Conservation (phyloP, 2,888 invertebrate species). For the Apocheima hispidaria region DNA sequence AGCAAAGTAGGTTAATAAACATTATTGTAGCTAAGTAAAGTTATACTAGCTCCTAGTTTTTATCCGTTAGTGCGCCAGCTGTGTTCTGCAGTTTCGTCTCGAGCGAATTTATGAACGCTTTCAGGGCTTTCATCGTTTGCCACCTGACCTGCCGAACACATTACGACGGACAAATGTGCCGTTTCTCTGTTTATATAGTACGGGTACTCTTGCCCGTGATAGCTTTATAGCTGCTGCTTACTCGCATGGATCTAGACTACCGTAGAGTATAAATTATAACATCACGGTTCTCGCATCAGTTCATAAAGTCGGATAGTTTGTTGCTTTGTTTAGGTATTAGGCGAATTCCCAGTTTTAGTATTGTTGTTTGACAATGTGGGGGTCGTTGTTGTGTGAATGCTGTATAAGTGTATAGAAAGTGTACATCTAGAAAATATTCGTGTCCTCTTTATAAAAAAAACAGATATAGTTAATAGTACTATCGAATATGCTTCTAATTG, state of each 20-base stretch:
- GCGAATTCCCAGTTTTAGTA: not conserved
- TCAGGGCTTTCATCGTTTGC: slow-evolving; percentile 81
- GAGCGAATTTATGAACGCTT: slow-evolving; percentile 83
- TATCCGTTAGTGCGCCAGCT: slow-evolving; percentile 71
- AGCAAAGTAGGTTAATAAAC: slow-evolving; percentile 11
- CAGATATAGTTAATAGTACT: too few species aligned
- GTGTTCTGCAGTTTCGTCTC: slow-evolving; percentile 72
- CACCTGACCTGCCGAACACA: slow-evolving; percentile 81
- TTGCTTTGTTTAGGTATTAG: slow-evolving; percentile 4
- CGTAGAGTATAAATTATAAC: slow-evolving; percentile 13
- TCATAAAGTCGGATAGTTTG: slow-evolving; percentile 9
- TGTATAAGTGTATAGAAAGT: not conserved
- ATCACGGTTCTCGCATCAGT: slow-evolving; percentile 5
- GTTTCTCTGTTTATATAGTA: slow-evolving; percentile 73
- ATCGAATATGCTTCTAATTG: too few species aligned
- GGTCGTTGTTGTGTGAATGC: not conserved
- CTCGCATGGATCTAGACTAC: slow-evolving; percentile 18
- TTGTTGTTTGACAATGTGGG: not conserved
- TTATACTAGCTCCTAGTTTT: slow-evolving; percentile 40
- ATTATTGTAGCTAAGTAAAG: slow-evolving; percentile 55
- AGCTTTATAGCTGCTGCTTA: slow-evolving; percentile 43
- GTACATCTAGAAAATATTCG: not conserved
- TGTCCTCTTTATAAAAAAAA: too few species aligned
- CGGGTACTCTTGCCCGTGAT: slow-evolving; percentile 60
- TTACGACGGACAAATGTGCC: slow-evolving; percentile 77